Evolutionary conservation across 2,888 invertebrate genomes (phyloP), one percentile per base, ranked within the genome.

Genomic region (Drosophila anomalipes): DNA sequence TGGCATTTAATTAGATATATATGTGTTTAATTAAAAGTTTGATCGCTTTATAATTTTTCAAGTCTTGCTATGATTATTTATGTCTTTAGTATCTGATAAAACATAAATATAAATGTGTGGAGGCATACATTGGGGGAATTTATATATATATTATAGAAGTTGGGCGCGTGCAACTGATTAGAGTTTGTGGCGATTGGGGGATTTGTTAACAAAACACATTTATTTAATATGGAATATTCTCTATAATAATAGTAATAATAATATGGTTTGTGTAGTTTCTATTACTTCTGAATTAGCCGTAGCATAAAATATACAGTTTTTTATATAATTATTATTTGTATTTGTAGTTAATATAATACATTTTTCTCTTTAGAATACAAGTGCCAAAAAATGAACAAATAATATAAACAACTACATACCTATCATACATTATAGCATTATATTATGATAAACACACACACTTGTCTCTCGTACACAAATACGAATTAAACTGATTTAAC

Each of bases 311-410:
- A 89, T 81, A 89, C 76, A 83, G 49, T 73, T 47, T 47, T 73
- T 57, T 52, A 54, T 37, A 81, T 81, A 64, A 72, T 83, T 86
- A 79, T 81, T 79, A 71, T 75, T 75, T 84, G 76, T 84, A 77
- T 58, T 70, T 77, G 82, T 84, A 89, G 85, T 89, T 77, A 85
- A 85, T 85, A 85, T 85, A 85, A 85, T 85, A 85, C 85, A 85
- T 78, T 68, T 41, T 83, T 57, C 12, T 56, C 39, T 74, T 83
- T 79, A 58, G 81, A 86, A 75, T 71, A 73, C 49, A 81, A 75
- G 73, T 70, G 86, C 81, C 81, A 81, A 74, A 88, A 9, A 86
- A 58, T 62, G 57, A 88, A 88, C 78, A 88, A 86, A 88, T 86
- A 70, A 88, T 75, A 79, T 70, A 57, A 75, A 67, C 69, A 86